A percentile compares a stretch with the other conserved stretches of the same genome.
Conservation (phyloP, 2,888 invertebrate species). For the Alloscopus bannaensis region DNA sequence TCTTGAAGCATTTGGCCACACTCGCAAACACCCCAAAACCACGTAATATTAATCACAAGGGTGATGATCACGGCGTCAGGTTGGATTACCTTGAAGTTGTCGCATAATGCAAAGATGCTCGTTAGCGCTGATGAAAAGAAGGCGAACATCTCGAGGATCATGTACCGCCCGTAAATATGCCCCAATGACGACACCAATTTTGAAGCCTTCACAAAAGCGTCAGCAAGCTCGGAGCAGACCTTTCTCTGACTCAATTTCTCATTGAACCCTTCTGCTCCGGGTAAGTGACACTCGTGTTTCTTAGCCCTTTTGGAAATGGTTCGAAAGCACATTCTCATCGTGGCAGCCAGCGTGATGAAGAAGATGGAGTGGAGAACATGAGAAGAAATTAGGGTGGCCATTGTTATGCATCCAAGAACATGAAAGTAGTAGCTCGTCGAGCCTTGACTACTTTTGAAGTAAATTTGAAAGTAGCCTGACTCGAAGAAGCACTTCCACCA, state of each 20-base stretch:
- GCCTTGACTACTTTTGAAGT: constrained; percentile 16
- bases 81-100: constrained; percentile 32
- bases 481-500: constrained; percentile 52
- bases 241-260: constrained; percentile 9
- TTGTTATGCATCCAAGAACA: constrained; percentile 32
- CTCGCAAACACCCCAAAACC: constrained; percentile 47
- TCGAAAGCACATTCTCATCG: constrained; percentile 30
- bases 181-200: constrained; percentile 27
- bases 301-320: constrained; percentile 4
- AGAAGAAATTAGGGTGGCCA: constrained; percentile 46
- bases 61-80: constrained; percentile 37
- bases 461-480: constrained; percentile 28
- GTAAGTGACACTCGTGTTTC: background rate
- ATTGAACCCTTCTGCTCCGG: background rate
- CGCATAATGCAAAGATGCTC: constrained; percentile 43
- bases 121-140: constrained; percentile 48
- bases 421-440: constrained; percentile 21
- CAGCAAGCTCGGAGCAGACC: constrained; percentile 29
- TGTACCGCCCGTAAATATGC: constrained; percentile 48
- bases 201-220: constrained; percentile 11
- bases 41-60: constrained; percentile 44
- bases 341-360: constrained; percentile 24
- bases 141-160: constrained; percentile 48
- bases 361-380: constrained; percentile 53
- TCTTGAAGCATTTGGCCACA: constrained; percentile 43